A percentile compares a stretch with the other conserved stretches of the same genome.
Conservation (phyloP, 1,140 invertebrate species). For the Pseudomyrmex pallidus region DNA sequence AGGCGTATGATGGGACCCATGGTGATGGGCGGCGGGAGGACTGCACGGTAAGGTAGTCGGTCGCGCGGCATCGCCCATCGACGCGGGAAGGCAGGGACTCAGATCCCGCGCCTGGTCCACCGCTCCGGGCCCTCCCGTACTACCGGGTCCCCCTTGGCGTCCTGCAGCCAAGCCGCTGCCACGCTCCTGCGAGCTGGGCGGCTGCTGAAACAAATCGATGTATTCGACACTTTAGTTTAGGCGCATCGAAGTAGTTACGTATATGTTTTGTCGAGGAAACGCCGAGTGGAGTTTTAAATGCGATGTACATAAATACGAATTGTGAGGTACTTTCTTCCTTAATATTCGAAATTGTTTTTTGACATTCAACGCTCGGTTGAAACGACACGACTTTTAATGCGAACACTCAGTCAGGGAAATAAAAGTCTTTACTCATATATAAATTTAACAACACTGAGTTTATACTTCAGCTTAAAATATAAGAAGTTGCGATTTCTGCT, state of each 20-base stretch:
- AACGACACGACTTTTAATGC: no score
- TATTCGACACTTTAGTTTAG: constrained; percentile 52
- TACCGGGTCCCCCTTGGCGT: constrained; percentile 82
- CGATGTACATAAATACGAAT: no score
- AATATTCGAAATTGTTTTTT: no score
- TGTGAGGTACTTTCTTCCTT: no score
- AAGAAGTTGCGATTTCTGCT: no score
- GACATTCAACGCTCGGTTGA: no score
- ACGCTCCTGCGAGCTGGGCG: constrained; percentile 84
- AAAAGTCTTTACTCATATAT: no score
- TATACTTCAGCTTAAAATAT: no score
- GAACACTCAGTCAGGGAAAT: no score
- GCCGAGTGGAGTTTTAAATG: neutral
- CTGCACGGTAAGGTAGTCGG: constrained; percentile 83
- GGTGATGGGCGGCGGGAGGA: constrained; percentile 80
- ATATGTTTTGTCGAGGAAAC: neutral
- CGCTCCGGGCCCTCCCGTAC: constrained; percentile 86
- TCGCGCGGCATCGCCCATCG: constrained; percentile 87
- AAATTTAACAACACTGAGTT: no score
- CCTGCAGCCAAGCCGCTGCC: constrained; percentile 84
- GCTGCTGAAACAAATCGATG: constrained; percentile 81
- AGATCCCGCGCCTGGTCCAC: constrained; percentile 90
- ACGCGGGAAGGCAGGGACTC: constrained; percentile 89
- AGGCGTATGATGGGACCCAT: constrained; percentile 78
- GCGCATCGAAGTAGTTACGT: constrained; percentile 1